phyloP scores from a whole-genome alignment of 2,888 invertebrate genomes.

The Sclerodermus sp. region DNA sequence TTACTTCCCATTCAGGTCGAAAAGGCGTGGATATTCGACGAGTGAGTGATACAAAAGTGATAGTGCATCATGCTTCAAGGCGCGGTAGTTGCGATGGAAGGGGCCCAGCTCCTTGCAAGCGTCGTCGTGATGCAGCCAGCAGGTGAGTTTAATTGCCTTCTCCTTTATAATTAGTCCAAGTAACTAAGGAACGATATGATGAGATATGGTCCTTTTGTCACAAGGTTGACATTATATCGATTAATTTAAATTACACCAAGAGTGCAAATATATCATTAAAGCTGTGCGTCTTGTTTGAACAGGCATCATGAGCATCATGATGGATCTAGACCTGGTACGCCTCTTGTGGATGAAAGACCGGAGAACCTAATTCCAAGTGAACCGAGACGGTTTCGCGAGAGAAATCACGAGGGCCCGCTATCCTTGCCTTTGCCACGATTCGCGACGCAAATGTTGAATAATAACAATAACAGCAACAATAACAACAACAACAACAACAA shows the following conservation, averaged over 20 bases:
- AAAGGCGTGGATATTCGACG: slow-evolving; percentile 53
- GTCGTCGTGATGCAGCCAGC: slow-evolving; percentile 49
- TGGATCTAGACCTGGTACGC: slow-evolving; percentile 83
- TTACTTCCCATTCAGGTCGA: slow-evolving; percentile 50
- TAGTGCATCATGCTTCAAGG: slow-evolving; percentile 46
- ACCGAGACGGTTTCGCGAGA: slow-evolving; percentile 70
- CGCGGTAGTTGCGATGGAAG: slow-evolving; percentile 52
- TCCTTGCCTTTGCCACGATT: slow-evolving; percentile 87
- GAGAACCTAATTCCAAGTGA: slow-evolving; percentile 74
- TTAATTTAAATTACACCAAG: no score
- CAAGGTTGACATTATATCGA: no score
- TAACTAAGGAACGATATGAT: no score
- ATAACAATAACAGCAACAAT: slow-evolving; percentile 45
- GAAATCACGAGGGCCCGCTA: slow-evolving; percentile 70
- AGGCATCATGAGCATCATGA: slow-evolving; percentile 61
- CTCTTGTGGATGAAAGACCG: slow-evolving; percentile 79
- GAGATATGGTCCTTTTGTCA: no score
- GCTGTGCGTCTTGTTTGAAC: slow-evolving; percentile 8
- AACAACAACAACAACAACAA: slow-evolving; percentile 32
- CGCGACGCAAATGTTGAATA: slow-evolving; percentile 68
- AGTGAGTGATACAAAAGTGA: slow-evolving; percentile 52
- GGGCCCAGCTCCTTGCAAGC: slow-evolving; percentile 50
- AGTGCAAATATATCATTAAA: no score
- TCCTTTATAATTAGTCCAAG: no score
- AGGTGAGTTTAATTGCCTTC: slow-evolving; percentile 30